These are phyloP conservation scores for Rhinopomastus cyanomelas DNA, from an alignment of 2,113 vertebrate species.

Conservation along the genomic window DNA sequence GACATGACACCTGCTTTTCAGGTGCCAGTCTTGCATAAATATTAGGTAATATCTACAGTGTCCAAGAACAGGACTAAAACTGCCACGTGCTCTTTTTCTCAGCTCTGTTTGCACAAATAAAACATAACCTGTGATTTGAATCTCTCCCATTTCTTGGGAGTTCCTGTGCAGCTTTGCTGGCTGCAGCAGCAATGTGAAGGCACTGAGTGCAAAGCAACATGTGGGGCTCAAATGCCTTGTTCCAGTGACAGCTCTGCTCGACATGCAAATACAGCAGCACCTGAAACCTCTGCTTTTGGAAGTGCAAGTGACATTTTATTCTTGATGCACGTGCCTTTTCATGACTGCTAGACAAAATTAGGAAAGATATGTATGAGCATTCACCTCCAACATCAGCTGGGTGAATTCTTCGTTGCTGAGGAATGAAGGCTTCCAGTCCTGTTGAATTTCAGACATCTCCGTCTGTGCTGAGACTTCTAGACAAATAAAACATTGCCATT, in stretches of 20 bases:
- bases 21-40: conserved; percentile 1
- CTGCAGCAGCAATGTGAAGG: rapidly evolving
- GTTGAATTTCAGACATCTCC: conserved; percentile 79
- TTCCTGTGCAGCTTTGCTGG: background rate
- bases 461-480: conserved; percentile 80
- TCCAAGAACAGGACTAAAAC: background rate
- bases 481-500: conserved; percentile 23
- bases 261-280: background rate
- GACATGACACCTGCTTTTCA: background rate
- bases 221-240: background rate
- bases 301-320: background rate
- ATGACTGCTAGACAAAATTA: background rate
- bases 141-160: background rate
- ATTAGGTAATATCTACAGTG: background rate
- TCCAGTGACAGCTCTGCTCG: background rate
- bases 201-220: background rate
- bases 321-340: background rate
- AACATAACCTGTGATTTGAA: background rate
- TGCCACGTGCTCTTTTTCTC: background rate
- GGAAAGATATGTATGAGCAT: background rate
- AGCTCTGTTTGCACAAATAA: background rate
- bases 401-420: conserved; percentile 86
- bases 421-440: conserved; percentile 85
- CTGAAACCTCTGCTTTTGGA: background rate
- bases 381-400: conserved; percentile 86